Base-by-base conservation (phyloP, 2,888 invertebrate species). In the Mimachlamys varia region DNA sequence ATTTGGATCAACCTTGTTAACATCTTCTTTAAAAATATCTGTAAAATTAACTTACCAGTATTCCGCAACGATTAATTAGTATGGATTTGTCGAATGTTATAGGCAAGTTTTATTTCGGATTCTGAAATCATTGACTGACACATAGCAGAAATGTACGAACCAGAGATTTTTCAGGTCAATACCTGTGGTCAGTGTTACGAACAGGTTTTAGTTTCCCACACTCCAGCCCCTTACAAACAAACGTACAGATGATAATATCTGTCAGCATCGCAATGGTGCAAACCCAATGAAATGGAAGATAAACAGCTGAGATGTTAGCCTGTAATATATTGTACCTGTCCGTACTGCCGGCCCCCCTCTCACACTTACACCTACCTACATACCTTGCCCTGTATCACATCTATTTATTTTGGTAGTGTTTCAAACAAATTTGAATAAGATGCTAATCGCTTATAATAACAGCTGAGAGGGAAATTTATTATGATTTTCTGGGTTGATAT, bases 401-500 rank as follows among this genome's bases (percentile, higher is more conserved):
- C 76, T 76, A 27, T 76, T 76, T 76, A 76, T 33, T 76, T 76
- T 76, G 76, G 76, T 76, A 33, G 12, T 76, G 76, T 76, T 76
- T 76, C 76, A 76, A 76, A 76, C 76, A 76, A 76, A 76, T 76
- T 33, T 76, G 76, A 76, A 76, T 76, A 27, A 76, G 76, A 76
- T 76, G 76, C 27, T 76, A 33, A 76, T 76, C 76, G 12, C 1
- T 7, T 13, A 33, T 13, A 7, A 76, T 33, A 76, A 76, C 76
- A 58, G 76, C 76, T 76, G 76, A 76, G 15, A 22, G 76, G 33
- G 27, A 76, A 12, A 76, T 27, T 27, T 27, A 15, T 76, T 76
- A 22, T 12, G 33, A 27, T 33, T 76, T 27, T 12, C 27, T 76
- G 33, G 33, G 12, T 76, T 76, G 33, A 33, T 33, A 33, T 4